Base-by-base conservation (phyloP, 2,888 invertebrate species). In the Tachina lurida region DNA sequence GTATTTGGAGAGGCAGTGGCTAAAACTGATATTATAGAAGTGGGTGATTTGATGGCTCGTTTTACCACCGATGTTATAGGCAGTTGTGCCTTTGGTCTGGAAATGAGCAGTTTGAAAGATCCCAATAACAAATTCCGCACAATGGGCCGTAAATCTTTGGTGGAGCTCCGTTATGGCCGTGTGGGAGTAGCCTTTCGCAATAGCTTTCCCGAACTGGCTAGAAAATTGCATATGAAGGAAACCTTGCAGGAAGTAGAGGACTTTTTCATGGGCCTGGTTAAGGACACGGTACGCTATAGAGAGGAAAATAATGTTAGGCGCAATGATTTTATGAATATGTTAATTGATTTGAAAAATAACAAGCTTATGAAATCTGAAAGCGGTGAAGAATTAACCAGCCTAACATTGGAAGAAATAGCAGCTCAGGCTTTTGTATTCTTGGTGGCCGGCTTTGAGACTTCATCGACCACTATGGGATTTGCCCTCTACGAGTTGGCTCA, bases 401-500 rank as follows among this genome's bases (percentile, higher is more conserved):
- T 90, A 0, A 89, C 88, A 0, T 90, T 94, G 7, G 92, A 93
- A 1, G 89, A 94, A 54, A 88, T 95, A 1, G 91, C 93, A 0
- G 93, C 94, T 0, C 94, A 95, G 84, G 93, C 94, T 12, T 92
- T 94, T 45, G 90, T 94, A 1, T 94, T 95, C 85, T 93, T 94
- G 82, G 84, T 90, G 4, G 94, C 94, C 56, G 94, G 94, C 0
- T 94, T 93, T 73, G 94, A 94, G 88, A 94, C 94, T 0, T 94
- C 94, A 0, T 91, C 93, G 0, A 91, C 93, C 0, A 93, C 93
- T 0, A 91, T 94, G 89, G 92, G 93, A 10, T 94, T 93, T 85
- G 92, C 93, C 2, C 87, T 94, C 1, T 94, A 93, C 78, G 94
- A 94, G 87, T 87, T 95, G 67, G 93, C 94, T 0, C 87, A 90